Conservation (phyloP, 2,797 vertebrate species). For the Poecilia gillii region DNA sequence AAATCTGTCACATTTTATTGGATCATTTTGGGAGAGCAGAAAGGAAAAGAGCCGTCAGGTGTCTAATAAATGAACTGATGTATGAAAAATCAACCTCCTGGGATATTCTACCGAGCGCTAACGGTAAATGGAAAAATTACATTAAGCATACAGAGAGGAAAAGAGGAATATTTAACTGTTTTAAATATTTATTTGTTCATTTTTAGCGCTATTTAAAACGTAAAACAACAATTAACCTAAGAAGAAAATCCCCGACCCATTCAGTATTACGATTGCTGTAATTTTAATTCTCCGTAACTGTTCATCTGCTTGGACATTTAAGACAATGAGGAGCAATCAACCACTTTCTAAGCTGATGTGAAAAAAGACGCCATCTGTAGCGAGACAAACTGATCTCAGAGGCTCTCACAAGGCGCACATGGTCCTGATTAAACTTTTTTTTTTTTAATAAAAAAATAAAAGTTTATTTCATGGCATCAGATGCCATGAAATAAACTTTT, state of each 20-base stretch:
- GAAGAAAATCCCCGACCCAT: neutral
- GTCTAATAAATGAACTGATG: slow-evolving; percentile 6
- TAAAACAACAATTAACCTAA: neutral
- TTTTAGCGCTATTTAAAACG: neutral
- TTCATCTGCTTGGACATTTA: neutral
- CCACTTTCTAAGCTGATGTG: neutral
- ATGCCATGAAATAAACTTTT: neutral
- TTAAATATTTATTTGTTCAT: no score
- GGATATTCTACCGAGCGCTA: neutral
- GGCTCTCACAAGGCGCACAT: neutral
- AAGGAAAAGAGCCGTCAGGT: neutral
- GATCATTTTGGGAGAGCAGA: slow-evolving; percentile 6
- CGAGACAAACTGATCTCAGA: neutral
- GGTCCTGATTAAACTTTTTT: neutral
- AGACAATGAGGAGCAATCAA: neutral
- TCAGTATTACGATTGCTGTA: neutral
- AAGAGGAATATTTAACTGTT: neutral
- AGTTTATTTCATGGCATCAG: no score
- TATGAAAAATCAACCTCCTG: neutral
- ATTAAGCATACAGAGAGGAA: neutral
- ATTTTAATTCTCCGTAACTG: neutral
- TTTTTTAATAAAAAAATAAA: neutral
- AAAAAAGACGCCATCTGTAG: neutral
- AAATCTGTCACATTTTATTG: slow-evolving; percentile 14
- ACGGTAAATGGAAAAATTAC: neutral